Conservation (phyloP, 2,113 vertebrate species). For the Phylloscopus whistleri region DNA sequence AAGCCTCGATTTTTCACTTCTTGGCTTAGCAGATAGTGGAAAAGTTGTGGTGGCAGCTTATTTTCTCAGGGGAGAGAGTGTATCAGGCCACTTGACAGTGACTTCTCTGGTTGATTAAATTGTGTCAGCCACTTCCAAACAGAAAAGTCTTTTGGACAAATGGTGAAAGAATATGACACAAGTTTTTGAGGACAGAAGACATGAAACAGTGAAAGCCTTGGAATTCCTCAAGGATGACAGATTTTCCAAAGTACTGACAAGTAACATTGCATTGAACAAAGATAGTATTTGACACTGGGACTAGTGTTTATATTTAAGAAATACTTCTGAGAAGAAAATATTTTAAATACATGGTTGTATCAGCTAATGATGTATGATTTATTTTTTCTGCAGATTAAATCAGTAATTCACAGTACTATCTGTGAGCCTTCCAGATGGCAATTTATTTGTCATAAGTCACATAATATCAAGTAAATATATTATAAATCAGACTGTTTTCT, state of each 20-base stretch:
- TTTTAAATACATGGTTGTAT: conserved; percentile 16
- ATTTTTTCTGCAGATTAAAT: conserved; percentile 74
- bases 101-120: conserved; percentile 22
- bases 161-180: neutral
- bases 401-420: conserved; percentile 77
- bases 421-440: conserved; percentile 78
- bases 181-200: neutral
- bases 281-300: neutral
- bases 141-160: neutral
- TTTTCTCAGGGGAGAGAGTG: conserved; percentile 7
- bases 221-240: neutral
- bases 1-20: conserved; percentile 1
- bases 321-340: conserved; percentile 1
- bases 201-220: neutral
- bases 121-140: neutral
- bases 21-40: neutral
- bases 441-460: conserved; percentile 60
- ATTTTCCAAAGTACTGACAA: conserved; percentile 8
- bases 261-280: neutral
- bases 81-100: neutral
- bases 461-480: conserved; percentile 75
- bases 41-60: neutral
- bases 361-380: neutral
- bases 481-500: neutral
- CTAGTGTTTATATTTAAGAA: neutral